Evolutionary conservation across 1,140 invertebrate species (phyloP), one percentile per base, ranked within the genome.

Genomic region (Megathymus violae): DNA sequence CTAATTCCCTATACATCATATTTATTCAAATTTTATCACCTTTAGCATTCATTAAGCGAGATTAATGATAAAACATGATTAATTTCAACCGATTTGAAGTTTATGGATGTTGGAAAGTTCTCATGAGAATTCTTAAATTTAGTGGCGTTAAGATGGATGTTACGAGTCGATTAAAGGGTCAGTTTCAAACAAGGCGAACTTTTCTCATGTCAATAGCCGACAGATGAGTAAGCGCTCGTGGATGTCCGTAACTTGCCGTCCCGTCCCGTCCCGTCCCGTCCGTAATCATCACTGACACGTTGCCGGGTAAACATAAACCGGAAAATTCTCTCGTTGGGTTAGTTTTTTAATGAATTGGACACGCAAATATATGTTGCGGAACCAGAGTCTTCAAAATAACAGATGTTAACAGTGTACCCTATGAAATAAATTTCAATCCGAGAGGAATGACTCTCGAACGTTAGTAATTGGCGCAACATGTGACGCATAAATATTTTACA

Each of bases 401-500:
- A 9, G 27, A 4, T 31, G 1, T 1, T 7, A 31, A 56, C 44
- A 64, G 71, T 71, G 22, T 19, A 74, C 66, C 62, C 72, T 62
- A 71, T 75, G 78, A 76, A 74, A 70, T 60, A 66, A 51, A 62
- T 44, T 52, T 41, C 40, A 65, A 52, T 62, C 61, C 48, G 62
- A 78, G 69, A 80, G 65, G 62, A 76, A 81, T 82, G 70, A 76
- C 78, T 82, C 79, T 74, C 69, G 74, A 80, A 85, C 78, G 75
- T 82, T 80, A 88, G 82, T 86, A 86, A 84, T 85, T 85, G 74
- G 74, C 76, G 74, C 75, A 88, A 85, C 80, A 82, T 76, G 82
- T 88, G 77, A 74, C 69, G 59, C 67, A 86, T 82, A 83, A 84
- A 88, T 85, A 77, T 84, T 66, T 51, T 51, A 81, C 76, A 68